These are phyloP conservation scores for Microtus ochrogaster DNA, from an alignment of 2,113 vertebrate genomes.

Conservation along the genomic window DNA sequence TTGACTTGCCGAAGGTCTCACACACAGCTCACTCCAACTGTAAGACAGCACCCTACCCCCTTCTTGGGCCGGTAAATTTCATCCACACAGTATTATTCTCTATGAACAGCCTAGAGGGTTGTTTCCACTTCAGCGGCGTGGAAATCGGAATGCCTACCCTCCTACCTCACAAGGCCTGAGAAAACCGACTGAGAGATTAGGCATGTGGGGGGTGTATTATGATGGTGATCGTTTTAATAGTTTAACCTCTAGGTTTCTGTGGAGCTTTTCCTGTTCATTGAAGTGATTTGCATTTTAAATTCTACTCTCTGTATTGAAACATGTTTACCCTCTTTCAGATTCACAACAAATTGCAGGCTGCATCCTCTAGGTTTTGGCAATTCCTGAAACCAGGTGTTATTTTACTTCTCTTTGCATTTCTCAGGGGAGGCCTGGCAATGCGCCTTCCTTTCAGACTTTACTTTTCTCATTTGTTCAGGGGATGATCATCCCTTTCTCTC, in stretches of 20 bases:
- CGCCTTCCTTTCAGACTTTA: not conserved
- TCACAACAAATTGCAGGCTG: slow-evolving; percentile 4
- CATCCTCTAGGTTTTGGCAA: not conserved
- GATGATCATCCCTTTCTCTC: not conserved
- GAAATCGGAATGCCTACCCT: not conserved
- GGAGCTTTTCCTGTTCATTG: not conserved
- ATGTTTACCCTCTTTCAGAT: slow-evolving; percentile 17
- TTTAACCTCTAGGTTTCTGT: slow-evolving; percentile 55
- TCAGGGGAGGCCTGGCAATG: not conserved
- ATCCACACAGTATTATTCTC: not conserved
- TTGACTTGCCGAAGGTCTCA: slow-evolving; percentile 38
- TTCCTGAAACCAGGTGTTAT: not conserved
- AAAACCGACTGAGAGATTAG: slow-evolving; percentile 9
- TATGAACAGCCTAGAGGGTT: not conserved
- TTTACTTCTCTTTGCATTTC: slow-evolving; percentile 2
- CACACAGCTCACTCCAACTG: not conserved
- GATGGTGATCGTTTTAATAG: slow-evolving; percentile 55
- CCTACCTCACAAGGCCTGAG: not conserved
- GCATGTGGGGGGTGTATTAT: not conserved
- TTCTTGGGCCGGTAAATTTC: slow-evolving; percentile 35
- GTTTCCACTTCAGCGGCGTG: slow-evolving; percentile 19
- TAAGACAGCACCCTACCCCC: not conserved
- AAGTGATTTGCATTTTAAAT: slow-evolving; percentile 62
- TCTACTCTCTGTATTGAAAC: slow-evolving; percentile 23
- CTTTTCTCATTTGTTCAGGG: slow-evolving; percentile 29